Base-by-base conservation (phyloP, 2,888 invertebrate species). In the Furcula furcula region DNA sequence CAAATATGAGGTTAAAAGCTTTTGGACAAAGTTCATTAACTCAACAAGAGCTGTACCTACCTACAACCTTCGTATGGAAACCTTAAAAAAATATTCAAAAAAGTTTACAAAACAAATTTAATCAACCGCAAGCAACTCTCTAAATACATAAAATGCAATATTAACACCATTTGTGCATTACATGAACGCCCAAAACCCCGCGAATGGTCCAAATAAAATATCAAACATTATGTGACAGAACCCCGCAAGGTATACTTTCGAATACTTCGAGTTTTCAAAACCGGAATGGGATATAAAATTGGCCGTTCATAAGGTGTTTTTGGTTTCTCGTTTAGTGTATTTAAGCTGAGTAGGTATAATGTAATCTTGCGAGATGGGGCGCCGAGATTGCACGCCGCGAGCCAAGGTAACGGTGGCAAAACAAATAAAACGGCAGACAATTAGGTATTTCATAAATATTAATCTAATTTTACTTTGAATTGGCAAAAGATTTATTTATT, bases 111-210 rank as follows among this genome's bases (percentile, higher is more conserved):
- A 60, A 59, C 63, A 66, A 71, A 76, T 72, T 81, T 76, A 79
- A 81, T 78, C 75, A 78, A 70, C 63, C 59, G 47, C 53, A 60
- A 51, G 55, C 56, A 55, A 59, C 61, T 69, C 68, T 70, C 65
- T 64, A 60, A 64, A 66, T 59, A 57, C 67, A 80, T 82, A 82
- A 82, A 82, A 73, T 75, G 69, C 66, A 67, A 67, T 75, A 75
- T 79, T 80, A 82, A 84, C 83, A 82, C 79, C 75, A 74, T 75
- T 79, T 69, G 58, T 75, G 73, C 79, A 81, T 83, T 81, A 78
- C 74, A 16, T 67, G 58, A 65, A 61, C 51, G 65, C 72, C 73
- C 64, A 80, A 77, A 77, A 70, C 63, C n/a, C 58, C 56, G 65
- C 61, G 63, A 75, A 75, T 62, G 68, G n/a, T 51, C 61, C 51